Conservation (phyloP, 2,888 invertebrate genomes). For the Galeopsomyia nigrocyanea region DNA sequence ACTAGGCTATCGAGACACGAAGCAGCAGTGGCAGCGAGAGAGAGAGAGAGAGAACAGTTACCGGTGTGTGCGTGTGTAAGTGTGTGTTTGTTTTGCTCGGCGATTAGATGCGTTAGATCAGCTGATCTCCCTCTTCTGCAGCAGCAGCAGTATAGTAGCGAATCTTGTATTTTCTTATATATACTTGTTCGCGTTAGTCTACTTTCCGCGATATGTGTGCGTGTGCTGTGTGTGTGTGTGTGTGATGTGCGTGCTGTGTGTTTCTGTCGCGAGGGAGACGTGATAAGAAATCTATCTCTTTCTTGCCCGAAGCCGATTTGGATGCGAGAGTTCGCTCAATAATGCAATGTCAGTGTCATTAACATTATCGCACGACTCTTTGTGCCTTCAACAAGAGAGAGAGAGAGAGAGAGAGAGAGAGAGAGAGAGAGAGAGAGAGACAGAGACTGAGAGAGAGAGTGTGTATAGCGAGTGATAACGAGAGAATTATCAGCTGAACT, state of each 20-base stretch:
- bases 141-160: too few relatives aligned
- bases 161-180: too few relatives aligned
- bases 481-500: constrained; percentile 9
- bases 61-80: constrained; percentile 5
- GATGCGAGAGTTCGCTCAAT: too few relatives aligned
- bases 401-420: constrained; percentile 30
- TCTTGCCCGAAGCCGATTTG: neutral
- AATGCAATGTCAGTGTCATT: too few relatives aligned
- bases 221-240: neutral
- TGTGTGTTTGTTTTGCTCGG: constrained; percentile 32
- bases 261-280: neutral
- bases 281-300: too few relatives aligned
- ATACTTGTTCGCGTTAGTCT: neutral
- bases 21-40: neutral
- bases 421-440: constrained; percentile 37
- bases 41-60: neutral
- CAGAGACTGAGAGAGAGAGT: constrained; percentile 18
- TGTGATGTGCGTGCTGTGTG: neutral
- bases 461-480: constrained; percentile 22
- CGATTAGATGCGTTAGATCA: constrained; percentile 18
- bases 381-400: constrained; percentile 21
- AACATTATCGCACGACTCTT: too few relatives aligned
- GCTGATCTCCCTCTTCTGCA: constrained; percentile 7
- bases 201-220: too few relatives aligned
- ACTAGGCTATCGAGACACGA: constrained; percentile 23